phyloP scores from a whole-genome alignment of 2,888 invertebrate genomes.

The Andrena bucephala region DNA sequence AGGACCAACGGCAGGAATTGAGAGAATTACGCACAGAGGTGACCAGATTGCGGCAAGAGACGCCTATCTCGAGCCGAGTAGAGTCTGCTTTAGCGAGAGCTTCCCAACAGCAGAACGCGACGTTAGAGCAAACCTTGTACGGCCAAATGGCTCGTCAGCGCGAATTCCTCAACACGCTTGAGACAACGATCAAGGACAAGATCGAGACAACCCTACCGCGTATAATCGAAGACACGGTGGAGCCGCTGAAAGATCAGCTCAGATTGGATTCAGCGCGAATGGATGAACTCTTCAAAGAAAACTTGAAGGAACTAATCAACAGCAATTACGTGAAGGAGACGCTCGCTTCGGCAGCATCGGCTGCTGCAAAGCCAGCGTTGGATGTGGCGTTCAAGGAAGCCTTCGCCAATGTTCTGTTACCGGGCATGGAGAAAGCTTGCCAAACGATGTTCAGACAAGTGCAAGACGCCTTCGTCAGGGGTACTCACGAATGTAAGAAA shows the following conservation, averaged over 20 bases:
- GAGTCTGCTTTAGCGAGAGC: conserved; percentile 78
- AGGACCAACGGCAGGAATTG: conserved; percentile 80
- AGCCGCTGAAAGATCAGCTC: conserved; percentile 91
- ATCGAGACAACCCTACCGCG: conserved; percentile 86
- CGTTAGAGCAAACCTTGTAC: conserved; percentile 78
- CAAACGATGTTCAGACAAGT: conserved; percentile 95
- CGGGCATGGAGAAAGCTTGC: conserved; percentile 94
- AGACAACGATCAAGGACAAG: conserved; percentile 85
- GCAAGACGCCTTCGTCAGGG: conserved; percentile 94
- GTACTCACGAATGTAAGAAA: conserved; percentile 95
- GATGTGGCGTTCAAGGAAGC: conserved; percentile 92
- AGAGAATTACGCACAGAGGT: conserved; percentile 79
- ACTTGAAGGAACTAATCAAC: conserved; percentile 91
- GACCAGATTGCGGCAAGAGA: conserved; percentile 77
- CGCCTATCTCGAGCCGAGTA: conserved; percentile 75
- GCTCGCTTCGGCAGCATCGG: conserved; percentile 89
- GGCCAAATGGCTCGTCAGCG: conserved; percentile 77
- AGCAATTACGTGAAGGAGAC: conserved; percentile 91
- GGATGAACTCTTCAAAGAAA: conserved; percentile 91
- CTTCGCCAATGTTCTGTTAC: conserved; percentile 91
- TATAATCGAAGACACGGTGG: conserved; percentile 89
- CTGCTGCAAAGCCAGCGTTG: conserved; percentile 90
- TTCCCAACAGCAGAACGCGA: conserved; percentile 78
- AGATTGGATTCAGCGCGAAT: conserved; percentile 86
- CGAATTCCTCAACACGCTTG: conserved; percentile 79